These are phyloP conservation scores for Lysandra bellargus DNA, from an alignment of 2,888 invertebrate genomes.

Conservation along the genomic window DNA sequence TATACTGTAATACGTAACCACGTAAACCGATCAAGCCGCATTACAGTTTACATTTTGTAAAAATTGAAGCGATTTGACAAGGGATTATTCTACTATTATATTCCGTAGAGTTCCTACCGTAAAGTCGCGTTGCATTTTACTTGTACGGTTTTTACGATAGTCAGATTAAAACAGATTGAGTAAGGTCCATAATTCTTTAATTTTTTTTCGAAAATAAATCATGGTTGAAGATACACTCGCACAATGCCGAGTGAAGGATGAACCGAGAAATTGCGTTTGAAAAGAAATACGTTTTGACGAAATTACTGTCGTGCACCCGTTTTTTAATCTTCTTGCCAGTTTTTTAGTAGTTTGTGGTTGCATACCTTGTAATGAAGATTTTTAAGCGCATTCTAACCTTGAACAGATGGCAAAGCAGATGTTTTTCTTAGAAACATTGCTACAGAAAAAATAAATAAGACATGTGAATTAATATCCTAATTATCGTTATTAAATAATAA, in stretches of 20 bases:
- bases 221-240: slow-evolving; percentile 5
- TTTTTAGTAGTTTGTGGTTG: not conserved
- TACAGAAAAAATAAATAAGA: not conserved
- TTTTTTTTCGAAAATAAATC: not conserved
- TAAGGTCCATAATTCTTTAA: not conserved
- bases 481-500: no score
- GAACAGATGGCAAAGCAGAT: slow-evolving; percentile 3
- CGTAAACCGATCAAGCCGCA: slow-evolving; percentile 9
- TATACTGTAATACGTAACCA: slow-evolving; percentile 1
- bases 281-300: slow-evolving; percentile 23
- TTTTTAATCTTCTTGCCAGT: slow-evolving; percentile 14
- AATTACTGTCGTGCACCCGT: slow-evolving; percentile 18
- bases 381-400: not conserved
- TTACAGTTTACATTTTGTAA: not conserved
- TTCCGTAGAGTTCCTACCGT: not conserved
- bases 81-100: slow-evolving; percentile 18
- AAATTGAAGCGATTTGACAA: slow-evolving; percentile 15
- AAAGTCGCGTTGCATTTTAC: not conserved
- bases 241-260: slow-evolving; percentile 29
- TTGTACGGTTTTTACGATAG: not conserved
- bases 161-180: not conserved
- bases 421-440: not conserved
- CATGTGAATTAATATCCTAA: not conserved
- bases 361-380: not conserved
- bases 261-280: slow-evolving; percentile 21